phyloP scores from a whole-genome alignment of 2,888 invertebrate species.

The Xanthorhoe designata region DNA sequence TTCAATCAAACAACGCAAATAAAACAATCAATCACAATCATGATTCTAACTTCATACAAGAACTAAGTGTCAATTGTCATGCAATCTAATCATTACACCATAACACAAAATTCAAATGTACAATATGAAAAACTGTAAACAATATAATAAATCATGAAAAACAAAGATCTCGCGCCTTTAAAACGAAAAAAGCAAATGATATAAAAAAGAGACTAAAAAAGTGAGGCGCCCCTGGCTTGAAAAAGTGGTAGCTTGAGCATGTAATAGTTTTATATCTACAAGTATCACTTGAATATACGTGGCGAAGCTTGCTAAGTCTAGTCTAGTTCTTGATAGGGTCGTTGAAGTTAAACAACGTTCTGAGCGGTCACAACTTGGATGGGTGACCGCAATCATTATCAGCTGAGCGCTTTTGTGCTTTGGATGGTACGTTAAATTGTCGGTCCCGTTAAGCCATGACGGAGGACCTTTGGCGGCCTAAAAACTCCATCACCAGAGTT shows the following conservation, averaged over 20 bases:
- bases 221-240: conserved; percentile 44
- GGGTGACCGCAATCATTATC: too few relatives aligned
- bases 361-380: too few relatives aligned
- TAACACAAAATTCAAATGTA: conserved; percentile 11
- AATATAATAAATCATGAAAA: conserved; percentile 23
- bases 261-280: background rate
- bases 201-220: conserved; percentile 30
- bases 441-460: too few relatives aligned
- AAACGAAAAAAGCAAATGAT: conserved; percentile 21
- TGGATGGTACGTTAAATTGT: too few relatives aligned
- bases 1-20: background rate
- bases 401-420: too few relatives aligned
- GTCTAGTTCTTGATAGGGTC: too few relatives aligned
- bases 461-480: too few relatives aligned
- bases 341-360: too few relatives aligned
- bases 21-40: conserved; percentile 6
- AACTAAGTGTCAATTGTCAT: background rate
- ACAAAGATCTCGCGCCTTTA: conserved; percentile 13
- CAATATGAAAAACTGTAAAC: conserved; percentile 16
- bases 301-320: too few relatives aligned
- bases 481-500: too few relatives aligned
- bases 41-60: background rate
- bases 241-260: conserved; percentile 28
- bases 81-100: conserved; percentile 4
- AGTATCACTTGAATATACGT: conserved; percentile 2